Conservation (phyloP, 2,888 invertebrate species). For the Acleris laterana region DNA sequence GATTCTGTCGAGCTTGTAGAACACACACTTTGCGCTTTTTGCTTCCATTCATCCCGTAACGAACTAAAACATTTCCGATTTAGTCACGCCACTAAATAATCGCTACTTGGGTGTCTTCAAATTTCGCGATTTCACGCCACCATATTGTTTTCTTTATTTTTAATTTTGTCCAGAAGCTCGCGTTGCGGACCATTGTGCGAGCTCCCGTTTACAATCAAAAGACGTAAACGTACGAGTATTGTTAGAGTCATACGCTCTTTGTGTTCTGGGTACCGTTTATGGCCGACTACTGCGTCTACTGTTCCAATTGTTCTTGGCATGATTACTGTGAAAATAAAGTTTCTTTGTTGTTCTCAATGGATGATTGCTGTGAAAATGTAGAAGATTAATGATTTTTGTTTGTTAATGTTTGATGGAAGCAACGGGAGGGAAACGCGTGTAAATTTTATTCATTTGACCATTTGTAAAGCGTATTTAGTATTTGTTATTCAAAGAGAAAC, state of each 20-base stretch:
- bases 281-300: constrained; percentile 46
- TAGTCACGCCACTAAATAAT: constrained; percentile 51
- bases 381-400: constrained; percentile 40
- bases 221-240: background rate
- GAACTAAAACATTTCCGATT: constrained; percentile 52
- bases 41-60: constrained; percentile 21
- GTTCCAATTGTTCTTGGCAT: constrained; percentile 41
- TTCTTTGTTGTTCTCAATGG: constrained; percentile 40
- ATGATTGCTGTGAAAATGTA: constrained; percentile 52
- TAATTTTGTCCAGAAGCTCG: constrained; percentile 52
- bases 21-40: constrained; percentile 19
- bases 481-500: too few species aligned
- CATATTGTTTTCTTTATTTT: constrained; percentile 56
- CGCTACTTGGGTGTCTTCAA: constrained; percentile 72
- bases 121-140: constrained; percentile 68
- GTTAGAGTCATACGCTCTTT: constrained; percentile 14
- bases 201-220: constrained; percentile 40
- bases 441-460: background rate
- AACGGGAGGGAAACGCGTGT: constrained; percentile 5
- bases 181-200: constrained; percentile 59
- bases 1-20: constrained; percentile 1
- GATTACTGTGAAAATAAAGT: constrained; percentile 36
- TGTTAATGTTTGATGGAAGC: constrained; percentile 12
- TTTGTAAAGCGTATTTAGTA: background rate
- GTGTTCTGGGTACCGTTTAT: constrained; percentile 9